A percentile compares a stretch with the other conserved stretches of the same genome.
Evolutionary conservation across 92 coral and sea anemone species (phyloP).

Genomic region (Palythoa grandiflora): DNA sequence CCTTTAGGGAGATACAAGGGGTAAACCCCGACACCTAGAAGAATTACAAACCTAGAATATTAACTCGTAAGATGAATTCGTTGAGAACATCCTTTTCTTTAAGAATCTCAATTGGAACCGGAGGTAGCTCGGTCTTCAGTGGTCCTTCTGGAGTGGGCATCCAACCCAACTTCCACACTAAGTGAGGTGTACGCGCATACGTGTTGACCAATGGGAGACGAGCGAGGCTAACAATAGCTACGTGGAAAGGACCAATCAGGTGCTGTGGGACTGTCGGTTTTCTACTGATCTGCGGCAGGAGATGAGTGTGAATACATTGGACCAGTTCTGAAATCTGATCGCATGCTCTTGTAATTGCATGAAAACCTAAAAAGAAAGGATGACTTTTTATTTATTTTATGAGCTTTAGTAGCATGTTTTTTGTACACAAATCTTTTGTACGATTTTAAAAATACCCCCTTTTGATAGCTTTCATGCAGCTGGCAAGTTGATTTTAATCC

Average conservation of each 20-base stretch:
- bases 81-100: constrained; percentile 94
- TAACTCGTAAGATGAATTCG: constrained; percentile 91
- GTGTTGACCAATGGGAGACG: constrained; percentile 95
- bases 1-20: no score
- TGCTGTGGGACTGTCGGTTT: constrained; percentile 81
- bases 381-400: neutral
- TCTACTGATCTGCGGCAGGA: constrained; percentile 59
- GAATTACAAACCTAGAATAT: constrained; percentile 80
- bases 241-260: constrained; percentile 81
- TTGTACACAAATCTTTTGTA: no score
- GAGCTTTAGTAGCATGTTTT: no score
- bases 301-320: constrained; percentile 67
- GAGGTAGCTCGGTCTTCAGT: constrained; percentile 89
- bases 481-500: neutral
- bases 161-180: constrained; percentile 98
- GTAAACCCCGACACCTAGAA: no score
- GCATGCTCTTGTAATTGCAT: constrained; percentile 75
- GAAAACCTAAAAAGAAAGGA: constrained; percentile 62
- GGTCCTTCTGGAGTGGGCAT: constrained; percentile 89
- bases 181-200: constrained; percentile 92
- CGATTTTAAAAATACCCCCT: no score
- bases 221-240: constrained; percentile 84
- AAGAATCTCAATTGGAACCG: constrained; percentile 93
- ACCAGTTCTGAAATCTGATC: constrained; percentile 80
- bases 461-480: neutral